Base-by-base conservation (phyloP, 2,888 invertebrate genomes). In the Willowsia nigromaculata region DNA sequence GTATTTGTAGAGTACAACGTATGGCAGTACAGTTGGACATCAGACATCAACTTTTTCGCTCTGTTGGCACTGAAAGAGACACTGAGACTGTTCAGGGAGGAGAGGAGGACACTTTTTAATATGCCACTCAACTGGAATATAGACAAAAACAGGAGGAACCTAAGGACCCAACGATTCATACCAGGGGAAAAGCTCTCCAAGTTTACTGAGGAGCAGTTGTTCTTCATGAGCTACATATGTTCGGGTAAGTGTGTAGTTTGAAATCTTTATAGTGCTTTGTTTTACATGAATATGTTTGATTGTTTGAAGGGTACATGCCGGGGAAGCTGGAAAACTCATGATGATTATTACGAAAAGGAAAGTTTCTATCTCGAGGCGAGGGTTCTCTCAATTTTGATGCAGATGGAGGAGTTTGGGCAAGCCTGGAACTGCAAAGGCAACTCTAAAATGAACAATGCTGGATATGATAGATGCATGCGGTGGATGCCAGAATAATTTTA, bases 161-260 rank as follows among this genome's bases (percentile, higher is more conserved):
- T 62, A 30, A 76, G 22, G n/a, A 43, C 59, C 6, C 25, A 50
- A 1, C 40, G 53, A 2, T 30, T 25, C 3, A 37, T 86, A 0
- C 85, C 85, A 0, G 85, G 85, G 18, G 4, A 18, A 25, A 43
- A 22, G n/a, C 13, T 80, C 11, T 13, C 5, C 7, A 56, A 71
- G 1, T 85, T 25, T 27, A 47, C 59, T 13, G 89, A 89, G n/a
- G 89, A 89, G 25, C 89, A 89, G 25, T 15, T 85, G 4, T 85
- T 81, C 37, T 89, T 89, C 62, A 80, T 89, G 71, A 22, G 68
- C 11, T 56, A 56, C n/a, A n/a, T n/a, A n/a, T 33, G 85, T 71
- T 30, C 25, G 89, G 71, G 89, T 89, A 59, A 81, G 59, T n/a
- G 3, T 7, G 25, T 15, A 59, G 22, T 2, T 59, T 9, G 37